Base-by-base conservation (phyloP, 2,113 vertebrate genomes). In the Nerophis lumbriciformis region DNA sequence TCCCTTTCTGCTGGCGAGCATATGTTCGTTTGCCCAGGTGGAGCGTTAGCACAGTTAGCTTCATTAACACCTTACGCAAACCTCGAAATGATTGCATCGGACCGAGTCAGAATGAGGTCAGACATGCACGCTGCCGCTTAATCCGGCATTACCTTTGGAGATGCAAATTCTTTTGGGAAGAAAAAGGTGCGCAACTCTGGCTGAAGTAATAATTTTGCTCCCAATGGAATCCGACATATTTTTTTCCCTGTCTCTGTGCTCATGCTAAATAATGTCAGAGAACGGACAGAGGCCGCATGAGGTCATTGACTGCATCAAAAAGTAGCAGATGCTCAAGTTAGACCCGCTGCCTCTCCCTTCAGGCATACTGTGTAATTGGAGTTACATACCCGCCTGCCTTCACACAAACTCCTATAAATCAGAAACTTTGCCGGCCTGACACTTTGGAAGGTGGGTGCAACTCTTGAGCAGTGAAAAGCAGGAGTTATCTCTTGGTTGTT, bases 351-450 rank as follows among this genome's bases (percentile, higher is more conserved):
- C 53, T 63, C 83, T 65, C 58, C 76, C 79, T 82, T 72, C 69
- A 68, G 82, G 79, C 81, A 13, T 69, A 59, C 69, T 70, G 60
- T 58, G 65, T 83, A 83, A 85, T 85, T 88, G 79, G 76, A 80
- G 67, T 68, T 65, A 52, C 77, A 62, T 76, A 66, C 59, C 70
- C 76, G 67, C 49, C 54, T 65, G 67, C 49, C 49, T 74, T 78
- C 60, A 56, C 62, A 14, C 66, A 16, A 55, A 38, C 14, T 10
- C 35, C 8, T 15, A 37, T 54, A n/a, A 53, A 9, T 53, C 28
- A 2, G 35, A 53, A 53, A 28, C 51, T 55, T 61, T 53, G 14
- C 48, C 21, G 53, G 45, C 50, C 39, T 39, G 72, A 56, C 69
- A 57, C 39, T 63, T 76, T 62, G 49, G 64, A 66, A 61, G 61